A percentile compares a stretch with the other conserved stretches of the same genome.
Conservation (phyloP, 1,140 invertebrate genomes). For the Andricus grossulariae region DNA sequence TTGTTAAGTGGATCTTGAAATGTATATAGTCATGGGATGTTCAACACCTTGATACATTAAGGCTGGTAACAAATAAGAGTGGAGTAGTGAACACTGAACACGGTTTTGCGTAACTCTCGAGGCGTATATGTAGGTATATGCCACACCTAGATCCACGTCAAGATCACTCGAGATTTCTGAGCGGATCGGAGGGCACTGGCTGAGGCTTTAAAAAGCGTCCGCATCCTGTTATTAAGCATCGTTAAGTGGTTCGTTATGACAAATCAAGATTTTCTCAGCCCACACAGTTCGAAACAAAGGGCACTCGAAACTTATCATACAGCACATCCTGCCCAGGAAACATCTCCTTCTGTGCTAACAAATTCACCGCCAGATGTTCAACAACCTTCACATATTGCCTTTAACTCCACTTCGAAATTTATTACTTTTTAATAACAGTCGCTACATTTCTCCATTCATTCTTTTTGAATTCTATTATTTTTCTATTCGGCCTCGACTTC, state of each 20-base stretch:
- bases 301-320: conserved; percentile 28
- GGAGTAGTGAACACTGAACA: conserved; percentile 46
- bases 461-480: background rate
- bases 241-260: conserved; percentile 45
- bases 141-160: conserved; percentile 55
- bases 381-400: conserved; percentile 27
- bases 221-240: conserved; percentile 57
- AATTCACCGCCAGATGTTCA: conserved; percentile 19
- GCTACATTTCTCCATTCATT: background rate
- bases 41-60: conserved; percentile 39
- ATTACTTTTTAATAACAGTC: conserved; percentile 28
- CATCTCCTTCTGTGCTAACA: conserved; percentile 29
- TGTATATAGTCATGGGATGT: background rate
- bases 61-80: conserved; percentile 41
- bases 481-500: background rate
- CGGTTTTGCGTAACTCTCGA: conserved; percentile 57
- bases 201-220: conserved; percentile 49
- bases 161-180: conserved; percentile 54
- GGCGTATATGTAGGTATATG: conserved; percentile 50
- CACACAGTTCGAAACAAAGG: conserved; percentile 29
- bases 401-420: conserved; percentile 2
- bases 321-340: conserved; percentile 25
- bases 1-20: background rate
- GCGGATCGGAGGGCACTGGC: conserved; percentile 51
- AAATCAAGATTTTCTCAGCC: conserved; percentile 31